These are phyloP conservation scores for Helicoverpa zea DNA, from an alignment of 1,140 invertebrate genomes.

Conservation along the genomic window DNA sequence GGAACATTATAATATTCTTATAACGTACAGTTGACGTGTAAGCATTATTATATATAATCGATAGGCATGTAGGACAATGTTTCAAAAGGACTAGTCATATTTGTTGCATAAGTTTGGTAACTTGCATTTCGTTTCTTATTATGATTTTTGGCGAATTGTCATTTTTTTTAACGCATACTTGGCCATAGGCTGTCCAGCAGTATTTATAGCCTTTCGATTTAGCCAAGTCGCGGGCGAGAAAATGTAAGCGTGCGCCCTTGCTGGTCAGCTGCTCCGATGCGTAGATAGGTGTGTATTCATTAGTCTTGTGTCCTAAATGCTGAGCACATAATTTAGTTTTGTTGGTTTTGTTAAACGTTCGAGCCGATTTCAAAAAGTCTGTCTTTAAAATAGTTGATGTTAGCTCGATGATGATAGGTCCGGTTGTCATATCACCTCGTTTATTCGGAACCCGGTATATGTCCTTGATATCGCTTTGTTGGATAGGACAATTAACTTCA, in stretches of 20 bases:
- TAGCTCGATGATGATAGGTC: slow-evolving; percentile 43
- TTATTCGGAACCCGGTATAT: slow-evolving; percentile 36
- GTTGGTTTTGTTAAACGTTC: slow-evolving; percentile 33
- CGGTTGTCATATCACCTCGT: slow-evolving; percentile 18
- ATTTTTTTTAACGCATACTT: background rate
- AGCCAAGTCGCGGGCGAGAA: slow-evolving; percentile 48
- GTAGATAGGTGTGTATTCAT: slow-evolving; percentile 51
- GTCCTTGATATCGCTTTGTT: slow-evolving; percentile 33
- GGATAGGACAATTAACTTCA: slow-evolving; percentile 12
- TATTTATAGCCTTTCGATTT: slow-evolving; percentile 46
- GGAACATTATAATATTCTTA: too few relatives aligned
- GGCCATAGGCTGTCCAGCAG: slow-evolving; percentile 47
- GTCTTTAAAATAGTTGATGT: slow-evolving; percentile 40
- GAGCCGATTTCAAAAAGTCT: slow-evolving; percentile 39
- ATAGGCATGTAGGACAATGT: too few relatives aligned
- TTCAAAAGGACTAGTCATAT: background rate
- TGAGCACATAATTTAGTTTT: slow-evolving; percentile 44
- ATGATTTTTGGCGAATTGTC: background rate
- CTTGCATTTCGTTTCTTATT: background rate
- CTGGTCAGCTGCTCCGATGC: slow-evolving; percentile 54
- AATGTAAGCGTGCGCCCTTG: slow-evolving; percentile 39
- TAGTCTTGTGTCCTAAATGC: slow-evolving; percentile 39
- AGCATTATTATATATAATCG: background rate
- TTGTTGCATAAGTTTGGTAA: slow-evolving; percentile 10
- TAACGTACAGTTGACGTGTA: background rate